A percentile compares a stretch with the other conserved stretches of the same genome.
phyloP scores from a whole-genome alignment of 2,113 vertebrate genomes.

The Panthera uncia region DNA sequence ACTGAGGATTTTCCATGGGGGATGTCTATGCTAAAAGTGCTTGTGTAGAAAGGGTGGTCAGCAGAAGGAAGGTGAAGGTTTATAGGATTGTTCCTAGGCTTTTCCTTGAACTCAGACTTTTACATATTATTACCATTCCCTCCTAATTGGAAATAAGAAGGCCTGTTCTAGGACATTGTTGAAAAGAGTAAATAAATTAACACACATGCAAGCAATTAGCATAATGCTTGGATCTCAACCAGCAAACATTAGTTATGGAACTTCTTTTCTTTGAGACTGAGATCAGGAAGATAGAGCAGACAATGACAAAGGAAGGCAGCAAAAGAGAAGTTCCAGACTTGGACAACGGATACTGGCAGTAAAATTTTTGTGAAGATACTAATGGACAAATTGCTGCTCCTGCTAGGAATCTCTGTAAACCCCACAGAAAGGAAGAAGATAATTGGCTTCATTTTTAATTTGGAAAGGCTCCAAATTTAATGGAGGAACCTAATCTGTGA shows the following conservation, averaged over 20 bases:
- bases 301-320: not conserved
- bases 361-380: not conserved
- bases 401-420: not conserved
- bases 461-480: not conserved
- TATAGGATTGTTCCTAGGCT: not conserved
- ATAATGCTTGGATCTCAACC: not conserved
- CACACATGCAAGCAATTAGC: not conserved
- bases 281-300: not conserved
- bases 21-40: not conserved
- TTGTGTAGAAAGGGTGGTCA: not conserved
- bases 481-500: not conserved
- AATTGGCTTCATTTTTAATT: not conserved
- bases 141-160: not conserved
- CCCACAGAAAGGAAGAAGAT: not conserved
- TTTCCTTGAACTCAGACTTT: not conserved
- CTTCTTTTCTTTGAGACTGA: not conserved
- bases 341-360: not conserved
- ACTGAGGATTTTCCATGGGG: not conserved
- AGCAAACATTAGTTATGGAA: not conserved
- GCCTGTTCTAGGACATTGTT: not conserved
- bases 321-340: not conserved
- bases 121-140: not conserved
- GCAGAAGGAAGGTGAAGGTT: not conserved
- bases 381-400: not conserved
- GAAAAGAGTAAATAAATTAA: not conserved